A percentile compares a stretch with the other conserved stretches of the same genome.
phyloP scores from a whole-genome alignment of 2,113 vertebrate species.

The Tyto alba region DNA sequence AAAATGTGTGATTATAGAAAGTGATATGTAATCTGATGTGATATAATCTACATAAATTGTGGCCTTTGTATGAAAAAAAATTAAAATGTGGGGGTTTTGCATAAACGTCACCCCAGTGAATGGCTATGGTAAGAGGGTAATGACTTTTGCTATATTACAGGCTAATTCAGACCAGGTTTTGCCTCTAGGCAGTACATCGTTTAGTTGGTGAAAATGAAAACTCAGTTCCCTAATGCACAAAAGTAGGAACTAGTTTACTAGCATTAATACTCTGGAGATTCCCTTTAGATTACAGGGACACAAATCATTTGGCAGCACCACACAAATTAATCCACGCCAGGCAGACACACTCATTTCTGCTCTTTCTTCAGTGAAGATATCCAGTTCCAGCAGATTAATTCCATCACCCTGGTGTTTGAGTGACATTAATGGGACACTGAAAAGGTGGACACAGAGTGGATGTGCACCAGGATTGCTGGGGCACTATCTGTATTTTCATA shows the following conservation, averaged over 20 bases:
- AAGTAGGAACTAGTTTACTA: background rate
- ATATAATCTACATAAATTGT: background rate
- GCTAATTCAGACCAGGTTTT: background rate
- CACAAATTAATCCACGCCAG: constrained; percentile 51
- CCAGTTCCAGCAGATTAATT: constrained; percentile 67
- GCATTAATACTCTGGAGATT: background rate
- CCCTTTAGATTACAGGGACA: background rate
- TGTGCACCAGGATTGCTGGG: constrained; percentile 69
- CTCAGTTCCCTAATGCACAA: background rate
- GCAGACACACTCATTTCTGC: constrained; percentile 75
- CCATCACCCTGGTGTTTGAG: constrained; percentile 70
- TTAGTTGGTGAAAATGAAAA: background rate
- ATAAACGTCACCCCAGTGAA: background rate
- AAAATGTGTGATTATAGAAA: background rate
- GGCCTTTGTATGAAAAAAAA: background rate
- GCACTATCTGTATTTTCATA: constrained; percentile 78
- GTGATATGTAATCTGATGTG: background rate
- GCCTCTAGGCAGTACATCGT: background rate
- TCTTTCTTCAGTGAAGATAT: constrained; percentile 76
- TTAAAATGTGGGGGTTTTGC: rapidly evolving
- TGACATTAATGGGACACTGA: constrained; percentile 72
- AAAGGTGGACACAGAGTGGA: constrained; percentile 68
- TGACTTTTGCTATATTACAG: background rate
- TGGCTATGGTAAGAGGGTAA: background rate
- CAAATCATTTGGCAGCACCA: background rate